A percentile compares a stretch with the other conserved stretches of the same genome.
Conservation (phyloP, 1,140 invertebrate species). For the Pararge aegeria region DNA sequence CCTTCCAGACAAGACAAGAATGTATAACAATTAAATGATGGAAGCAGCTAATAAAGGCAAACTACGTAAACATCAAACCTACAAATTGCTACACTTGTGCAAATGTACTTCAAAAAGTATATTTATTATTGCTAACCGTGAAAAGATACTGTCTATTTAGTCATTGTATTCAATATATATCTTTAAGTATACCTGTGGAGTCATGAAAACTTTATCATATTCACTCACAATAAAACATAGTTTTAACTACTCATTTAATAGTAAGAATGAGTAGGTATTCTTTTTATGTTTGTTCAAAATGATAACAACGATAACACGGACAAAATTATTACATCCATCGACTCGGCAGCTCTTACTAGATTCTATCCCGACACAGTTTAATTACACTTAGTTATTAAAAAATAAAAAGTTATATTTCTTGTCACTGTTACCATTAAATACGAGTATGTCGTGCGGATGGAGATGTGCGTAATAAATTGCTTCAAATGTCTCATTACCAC, state of each 20-base stretch:
- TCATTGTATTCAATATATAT: not conserved
- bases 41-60: not conserved
- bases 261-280: not conserved
- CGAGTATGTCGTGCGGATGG: not conserved
- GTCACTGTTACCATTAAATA: not conserved
- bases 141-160: not conserved
- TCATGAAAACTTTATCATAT: not conserved
- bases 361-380: not conserved
- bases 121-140: not conserved
- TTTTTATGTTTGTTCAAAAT: not conserved
- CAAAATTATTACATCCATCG: not conserved
- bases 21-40: not conserved
- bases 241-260: not conserved
- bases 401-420: conserved; percentile 14
- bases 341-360: not conserved
- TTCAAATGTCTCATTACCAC: conserved; percentile 31
- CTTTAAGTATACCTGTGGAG: not conserved
- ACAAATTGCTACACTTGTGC: not conserved
- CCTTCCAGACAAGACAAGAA: not conserved
- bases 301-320: not conserved
- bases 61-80: not conserved
- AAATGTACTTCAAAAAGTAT: not conserved
- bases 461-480: conserved; percentile 22
- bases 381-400: not conserved
- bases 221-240: not conserved